A percentile compares a stretch with the other conserved stretches of the same genome.
phyloP scores from a whole-genome alignment of 2,797 vertebrate genomes.

The Thripadectes ignobilis region DNA sequence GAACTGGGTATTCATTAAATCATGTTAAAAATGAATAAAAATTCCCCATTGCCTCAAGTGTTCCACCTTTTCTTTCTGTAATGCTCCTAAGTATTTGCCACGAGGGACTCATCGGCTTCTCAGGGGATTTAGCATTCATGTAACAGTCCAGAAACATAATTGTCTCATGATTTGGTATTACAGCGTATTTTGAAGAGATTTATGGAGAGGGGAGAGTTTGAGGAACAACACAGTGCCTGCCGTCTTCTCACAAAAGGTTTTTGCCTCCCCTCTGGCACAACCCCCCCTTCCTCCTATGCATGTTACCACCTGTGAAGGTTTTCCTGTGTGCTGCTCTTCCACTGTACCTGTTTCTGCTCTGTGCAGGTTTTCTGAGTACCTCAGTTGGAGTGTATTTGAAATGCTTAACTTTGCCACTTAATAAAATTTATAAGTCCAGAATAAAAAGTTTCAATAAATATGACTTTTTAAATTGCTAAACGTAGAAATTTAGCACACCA shows the following conservation, averaged over 20 bases:
- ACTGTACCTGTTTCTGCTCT: not conserved
- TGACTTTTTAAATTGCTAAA: not conserved
- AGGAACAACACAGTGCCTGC: not conserved
- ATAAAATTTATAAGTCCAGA: not conserved
- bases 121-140: not conserved
- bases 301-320: fast-evolving
- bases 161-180: not conserved
- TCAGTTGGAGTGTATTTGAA: not conserved
- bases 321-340: not conserved
- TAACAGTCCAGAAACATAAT: not conserved
- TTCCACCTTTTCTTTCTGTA: not conserved
- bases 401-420: not conserved
- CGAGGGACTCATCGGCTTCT: not conserved
- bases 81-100: not conserved
- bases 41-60: not conserved
- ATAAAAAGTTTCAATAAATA: not conserved
- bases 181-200: not conserved
- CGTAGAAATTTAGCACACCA: not conserved
- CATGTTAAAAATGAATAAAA: not conserved
- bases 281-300: not conserved
- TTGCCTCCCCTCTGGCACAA: not conserved
- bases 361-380: not conserved
- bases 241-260: not conserved
- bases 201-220: not conserved
- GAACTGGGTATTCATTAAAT: not conserved